These are phyloP conservation scores for Amphiprion clarkii DNA, from an alignment of 2,797 vertebrate species.

Conservation along the genomic window DNA sequence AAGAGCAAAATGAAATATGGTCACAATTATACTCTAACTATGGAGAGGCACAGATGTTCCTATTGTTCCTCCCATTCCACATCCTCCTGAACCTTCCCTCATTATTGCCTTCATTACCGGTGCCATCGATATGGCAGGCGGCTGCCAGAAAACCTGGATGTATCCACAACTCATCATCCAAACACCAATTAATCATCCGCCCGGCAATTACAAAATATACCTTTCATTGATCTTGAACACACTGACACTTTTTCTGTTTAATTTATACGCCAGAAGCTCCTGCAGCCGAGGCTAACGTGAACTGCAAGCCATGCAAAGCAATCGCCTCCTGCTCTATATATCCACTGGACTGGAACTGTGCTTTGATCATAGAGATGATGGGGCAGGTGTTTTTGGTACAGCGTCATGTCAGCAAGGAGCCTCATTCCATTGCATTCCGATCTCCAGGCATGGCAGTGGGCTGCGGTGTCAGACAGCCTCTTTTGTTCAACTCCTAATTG, in stretches of 20 bases:
- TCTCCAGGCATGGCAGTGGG: constrained; percentile 50
- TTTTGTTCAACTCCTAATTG: constrained; percentile 81
- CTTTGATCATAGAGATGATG: constrained; percentile 61
- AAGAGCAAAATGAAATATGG: constrained; percentile 69
- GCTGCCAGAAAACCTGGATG: constrained; percentile 70
- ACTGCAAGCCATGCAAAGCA: constrained; percentile 53
- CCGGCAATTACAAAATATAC: constrained; percentile 62
- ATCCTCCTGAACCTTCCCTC: constrained; percentile 69
- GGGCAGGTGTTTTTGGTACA: constrained; percentile 63
- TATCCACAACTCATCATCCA: constrained; percentile 70
- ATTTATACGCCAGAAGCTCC: constrained; percentile 25
- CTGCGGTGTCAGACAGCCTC: constrained; percentile 66
- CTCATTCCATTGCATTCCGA: constrained; percentile 45
- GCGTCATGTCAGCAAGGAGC: constrained; percentile 41
- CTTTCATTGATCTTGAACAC: constrained; percentile 53
- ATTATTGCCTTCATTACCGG: constrained; percentile 78
- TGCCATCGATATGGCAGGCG: constrained; percentile 65
- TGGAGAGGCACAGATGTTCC: constrained; percentile 74
- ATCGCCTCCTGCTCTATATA: constrained; percentile 49
- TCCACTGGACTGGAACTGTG: constrained; percentile 47
- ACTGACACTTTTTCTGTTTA: constrained; percentile 22
- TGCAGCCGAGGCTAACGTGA: neutral
- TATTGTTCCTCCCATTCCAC: constrained; percentile 68
- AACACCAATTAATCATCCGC: constrained; percentile 74
- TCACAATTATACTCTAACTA: constrained; percentile 63